Percentiles rank a stretch among this genome's conserved stretches.
These are phyloP conservation scores for Odontomachus brunneus DNA, from an alignment of 1,140 invertebrate genomes.

Conservation along the genomic window DNA sequence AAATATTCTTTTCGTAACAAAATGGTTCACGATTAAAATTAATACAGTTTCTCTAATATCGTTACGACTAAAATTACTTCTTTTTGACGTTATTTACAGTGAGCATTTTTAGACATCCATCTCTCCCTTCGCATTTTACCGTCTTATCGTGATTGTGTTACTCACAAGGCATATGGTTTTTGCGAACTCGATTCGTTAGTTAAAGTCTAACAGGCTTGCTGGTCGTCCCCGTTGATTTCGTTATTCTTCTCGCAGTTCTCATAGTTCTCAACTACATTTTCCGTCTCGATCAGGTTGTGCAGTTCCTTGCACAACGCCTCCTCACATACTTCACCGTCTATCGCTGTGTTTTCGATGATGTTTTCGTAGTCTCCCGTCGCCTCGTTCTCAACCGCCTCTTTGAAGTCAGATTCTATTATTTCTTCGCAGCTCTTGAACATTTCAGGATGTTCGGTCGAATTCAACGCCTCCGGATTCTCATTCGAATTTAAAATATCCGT, in stretches of 20 bases:
- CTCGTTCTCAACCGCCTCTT: constrained; percentile 71
- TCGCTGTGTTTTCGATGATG: constrained; percentile 75
- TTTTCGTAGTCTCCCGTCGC: constrained; percentile 70
- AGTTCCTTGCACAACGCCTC: constrained; percentile 81
- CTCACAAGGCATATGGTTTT: constrained; percentile 48
- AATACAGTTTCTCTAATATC: constrained; percentile 35
- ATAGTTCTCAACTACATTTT: constrained; percentile 66
- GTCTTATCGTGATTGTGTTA: constrained; percentile 15
- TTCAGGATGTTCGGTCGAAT: constrained; percentile 77
- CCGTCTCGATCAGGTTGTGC: constrained; percentile 80
- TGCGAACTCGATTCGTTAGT: background rate
- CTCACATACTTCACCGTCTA: constrained; percentile 79
- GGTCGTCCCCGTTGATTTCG: constrained; percentile 19
- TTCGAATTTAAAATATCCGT: constrained; percentile 84
- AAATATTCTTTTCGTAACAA: constrained; percentile 54
- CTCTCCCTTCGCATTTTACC: background rate
- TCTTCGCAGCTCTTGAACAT: constrained; percentile 82
- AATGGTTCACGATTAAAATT: constrained; percentile 48
- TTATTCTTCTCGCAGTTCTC: constrained; percentile 37
- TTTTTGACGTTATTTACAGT: constrained; percentile 70
- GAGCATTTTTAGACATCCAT: constrained; percentile 59
- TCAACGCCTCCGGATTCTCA: constrained; percentile 77
- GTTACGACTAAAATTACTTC: constrained; percentile 44
- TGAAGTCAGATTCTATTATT: constrained; percentile 78
- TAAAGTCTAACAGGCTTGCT: constrained; percentile 38